Base-by-base conservation (phyloP, 2,113 vertebrate genomes). In the Entosphenus tridentatus region DNA sequence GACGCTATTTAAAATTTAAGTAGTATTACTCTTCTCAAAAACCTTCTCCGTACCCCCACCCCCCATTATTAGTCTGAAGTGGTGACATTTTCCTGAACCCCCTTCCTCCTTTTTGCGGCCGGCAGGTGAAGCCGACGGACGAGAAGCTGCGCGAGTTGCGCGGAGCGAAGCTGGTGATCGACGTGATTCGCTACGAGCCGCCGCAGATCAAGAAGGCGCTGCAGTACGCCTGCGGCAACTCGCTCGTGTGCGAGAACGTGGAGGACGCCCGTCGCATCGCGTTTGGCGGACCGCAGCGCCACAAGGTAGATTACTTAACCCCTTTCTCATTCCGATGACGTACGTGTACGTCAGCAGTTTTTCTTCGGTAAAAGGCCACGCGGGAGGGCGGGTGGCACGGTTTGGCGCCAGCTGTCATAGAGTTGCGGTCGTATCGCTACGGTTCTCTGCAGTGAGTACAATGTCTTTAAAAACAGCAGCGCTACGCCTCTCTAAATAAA, bases 211-310 rank as follows among this genome's bases (percentile, higher is more conserved):
- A 78, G 73, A 88, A 76, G 75, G 88, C 86, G 21, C 79, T 96
- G 75, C 89, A 88, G 76, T 96, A 87, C 75, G 89, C 95, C n/a
- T 88, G 89, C 69, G 88, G 86, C 7, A 96, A 92, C 67, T 73
- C 83, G 2, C 74, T 98, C 57, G 81, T 96, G 67, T 96, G 89
- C 70, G 92, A 98, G 70, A 91, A 81, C 3, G 71, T 92, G 67
- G 85, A 81, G 72, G 87, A 95, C 55, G 93, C 92, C 10, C 81
- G 79, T 59, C 80, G 75, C 0, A 62, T 88, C 54, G 93, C 93
- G 0, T 96, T 89, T 11, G 78, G 77, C 21, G 80, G 85, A 58
- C 76, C 79, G 8, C 80, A 82, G 54, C 82, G 93, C 65, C 55
- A 79, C 16, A 95, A 90, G 80, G 93, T 96, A 74, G 83, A 77